phyloP scores from a whole-genome alignment of 2,797 vertebrate genomes.

The Dipus sagitta region DNA sequence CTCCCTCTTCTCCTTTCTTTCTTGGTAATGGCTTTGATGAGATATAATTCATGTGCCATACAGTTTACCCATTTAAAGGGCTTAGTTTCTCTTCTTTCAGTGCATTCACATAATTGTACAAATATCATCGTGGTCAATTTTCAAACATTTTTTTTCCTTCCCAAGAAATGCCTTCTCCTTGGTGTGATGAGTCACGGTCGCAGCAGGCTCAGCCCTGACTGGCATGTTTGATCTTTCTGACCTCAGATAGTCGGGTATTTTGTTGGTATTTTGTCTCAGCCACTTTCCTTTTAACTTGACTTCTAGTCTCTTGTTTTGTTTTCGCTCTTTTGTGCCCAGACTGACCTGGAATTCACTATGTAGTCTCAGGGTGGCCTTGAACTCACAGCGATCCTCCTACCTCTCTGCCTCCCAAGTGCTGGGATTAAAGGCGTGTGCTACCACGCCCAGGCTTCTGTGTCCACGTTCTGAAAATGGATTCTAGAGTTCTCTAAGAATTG shows the following conservation, averaged over 20 bases:
- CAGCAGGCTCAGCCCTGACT: neutral
- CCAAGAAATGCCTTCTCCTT: neutral
- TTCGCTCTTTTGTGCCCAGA: neutral
- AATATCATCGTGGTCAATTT: neutral
- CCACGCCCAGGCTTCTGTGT: too few relatives aligned
- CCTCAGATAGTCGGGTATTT: neutral
- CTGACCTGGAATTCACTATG: too few relatives aligned
- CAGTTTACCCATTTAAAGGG: neutral
- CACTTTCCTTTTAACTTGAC: neutral
- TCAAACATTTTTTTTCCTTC: neutral
- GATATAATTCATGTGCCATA: neutral
- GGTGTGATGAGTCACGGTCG: neutral
- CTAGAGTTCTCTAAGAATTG: neutral
- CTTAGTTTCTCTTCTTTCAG: neutral
- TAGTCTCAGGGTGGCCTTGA: too few relatives aligned
- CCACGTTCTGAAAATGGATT: conserved; percentile 32
- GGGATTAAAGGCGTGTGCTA: too few relatives aligned
- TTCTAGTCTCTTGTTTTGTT: neutral
- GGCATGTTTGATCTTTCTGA: neutral
- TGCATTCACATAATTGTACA: neutral
- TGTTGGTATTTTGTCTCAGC: neutral
- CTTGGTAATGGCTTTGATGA: neutral
- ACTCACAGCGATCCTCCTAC: too few relatives aligned
- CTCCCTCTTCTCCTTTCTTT: neutral
- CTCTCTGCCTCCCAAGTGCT: too few relatives aligned